Base-by-base conservation (phyloP, 2,888 invertebrate genomes). In the Lepidocyrtinus sp. region DNA sequence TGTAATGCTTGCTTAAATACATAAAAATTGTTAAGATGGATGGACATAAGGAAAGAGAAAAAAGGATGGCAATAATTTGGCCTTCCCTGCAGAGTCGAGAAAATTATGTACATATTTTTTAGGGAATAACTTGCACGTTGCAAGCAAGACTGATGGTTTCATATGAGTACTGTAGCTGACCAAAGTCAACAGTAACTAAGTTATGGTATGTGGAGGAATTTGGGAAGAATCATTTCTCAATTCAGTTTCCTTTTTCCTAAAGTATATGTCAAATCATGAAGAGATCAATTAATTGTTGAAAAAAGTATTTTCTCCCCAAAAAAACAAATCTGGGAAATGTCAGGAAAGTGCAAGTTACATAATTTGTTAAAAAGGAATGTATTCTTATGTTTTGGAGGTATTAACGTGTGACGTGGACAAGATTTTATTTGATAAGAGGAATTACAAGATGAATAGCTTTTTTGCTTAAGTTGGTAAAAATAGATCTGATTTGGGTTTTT, bases 281-380 rank as follows among this genome's bases (percentile, higher is more conserved):
- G 62, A 62, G 65, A 71, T 77, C 77, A 77, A 77, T 77, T 77
- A 77, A 77, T 77, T 67, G 67, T 72, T 59, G 59, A 2, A 27
- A 24, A 71, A 64, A 70, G 15, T 27, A 64, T 70, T 24, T 76
- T 70, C 45, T 22, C n/a, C n/a, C n/a, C n/a, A n/a, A n/a, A 9
- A 22, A 67, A 70, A 67, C 21, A 67, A 24, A 67, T 67, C 9
- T 21, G 24, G 2, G 27, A 12, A 36, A 12, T 24, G 61, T 61
- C 24, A 70, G 27, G 12, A 59, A 27, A 70, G 70, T 12, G 55
- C 69, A 69, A n/a, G 46, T 7, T 45, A 36, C 1, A 55, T 70
- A 70, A 59, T 70, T 70, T 70, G 70, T 70, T 7, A 36, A 36
- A 36, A 5, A 36, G 36, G 36, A 36, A 12, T 36, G 5, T 36